Base-by-base conservation (phyloP, 2,113 vertebrate species). In the Ictalurus furcatus region DNA sequence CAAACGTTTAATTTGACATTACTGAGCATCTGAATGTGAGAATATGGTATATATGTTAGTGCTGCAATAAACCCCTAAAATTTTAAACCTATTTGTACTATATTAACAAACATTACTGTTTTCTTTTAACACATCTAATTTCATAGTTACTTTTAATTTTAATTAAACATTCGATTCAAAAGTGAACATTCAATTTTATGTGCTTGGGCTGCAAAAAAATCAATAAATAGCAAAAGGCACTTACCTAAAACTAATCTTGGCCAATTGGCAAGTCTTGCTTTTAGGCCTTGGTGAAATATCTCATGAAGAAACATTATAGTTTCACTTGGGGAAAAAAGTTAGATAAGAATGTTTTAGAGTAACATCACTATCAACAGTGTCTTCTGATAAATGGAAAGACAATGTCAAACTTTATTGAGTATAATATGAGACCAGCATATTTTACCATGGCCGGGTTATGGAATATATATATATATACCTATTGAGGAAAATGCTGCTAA, bases 291-390 rank as follows among this genome's bases (percentile, higher is more conserved):
- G 92, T 99, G 98, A 95, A 99, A 99, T 96, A 99, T 99, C 96
- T 99, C 97, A 91, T 99, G 98, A 91, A 99, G 97, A 93, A 99
- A 99, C 98, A 99, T 99, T 93, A 99, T 99, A 89, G 98, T 99
- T 96, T 99, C 98, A 94, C 98, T 99, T 89, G 56, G 79, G 92
- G 90, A 84, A 92, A 88, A 83, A 79, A 7, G 28, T 56, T 54
- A 30, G 28, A 58, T 56, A 1, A 79, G 48, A 58, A 78, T 6
- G 12, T 52, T 76, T 28, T 19, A 78, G 6, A 40, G 34, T 48
- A 59, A 84, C 21, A 54, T 4, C 52, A 44, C 54, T 74, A 52
- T 21, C 40, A 76, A 84, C 65, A 74, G 40, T 76, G 37, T 74
- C 1, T 58, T 76, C 8, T 87, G 21, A 17, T 58, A 74, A 84